Evolutionary conservation across 2,113 vertebrate genomes (phyloP).

Genomic region (Sialia sialis): DNA sequence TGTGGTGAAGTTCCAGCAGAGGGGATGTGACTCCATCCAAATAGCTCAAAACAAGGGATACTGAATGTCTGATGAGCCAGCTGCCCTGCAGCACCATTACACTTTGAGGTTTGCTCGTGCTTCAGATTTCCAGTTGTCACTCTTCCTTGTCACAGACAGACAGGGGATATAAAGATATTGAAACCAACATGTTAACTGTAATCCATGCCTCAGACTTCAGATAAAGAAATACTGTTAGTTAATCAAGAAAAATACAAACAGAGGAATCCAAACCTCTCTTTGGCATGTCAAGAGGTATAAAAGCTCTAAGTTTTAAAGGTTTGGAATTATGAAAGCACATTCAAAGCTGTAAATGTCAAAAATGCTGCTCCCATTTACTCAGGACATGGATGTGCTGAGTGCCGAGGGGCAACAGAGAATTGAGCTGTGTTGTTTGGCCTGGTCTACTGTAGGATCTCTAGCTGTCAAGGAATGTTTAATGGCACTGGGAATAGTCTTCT

Average conservation of each 20-base stretch:
- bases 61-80: neutral
- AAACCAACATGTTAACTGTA: neutral
- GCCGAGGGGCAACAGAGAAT: neutral
- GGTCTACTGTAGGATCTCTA: neutral
- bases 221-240: neutral
- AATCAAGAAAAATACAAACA: neutral
- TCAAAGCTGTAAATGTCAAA: neutral
- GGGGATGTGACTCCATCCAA: neutral
- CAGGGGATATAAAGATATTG: neutral
- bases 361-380: neutral
- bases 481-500: neutral
- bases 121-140: constrained; percentile 19
- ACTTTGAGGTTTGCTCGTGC: neutral
- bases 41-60: neutral
- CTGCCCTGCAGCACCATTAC: neutral
- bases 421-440: neutral
- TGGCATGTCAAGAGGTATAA: constrained; percentile 18
- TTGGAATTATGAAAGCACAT: neutral
- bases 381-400: neutral
- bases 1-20: neutral
- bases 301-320: neutral
- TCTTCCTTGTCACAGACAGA: neutral
- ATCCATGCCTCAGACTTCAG: neutral
- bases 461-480: neutral
- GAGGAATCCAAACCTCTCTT: neutral